Conservation (phyloP, 2,888 invertebrate genomes). For the Digitonthophagus gazella region DNA sequence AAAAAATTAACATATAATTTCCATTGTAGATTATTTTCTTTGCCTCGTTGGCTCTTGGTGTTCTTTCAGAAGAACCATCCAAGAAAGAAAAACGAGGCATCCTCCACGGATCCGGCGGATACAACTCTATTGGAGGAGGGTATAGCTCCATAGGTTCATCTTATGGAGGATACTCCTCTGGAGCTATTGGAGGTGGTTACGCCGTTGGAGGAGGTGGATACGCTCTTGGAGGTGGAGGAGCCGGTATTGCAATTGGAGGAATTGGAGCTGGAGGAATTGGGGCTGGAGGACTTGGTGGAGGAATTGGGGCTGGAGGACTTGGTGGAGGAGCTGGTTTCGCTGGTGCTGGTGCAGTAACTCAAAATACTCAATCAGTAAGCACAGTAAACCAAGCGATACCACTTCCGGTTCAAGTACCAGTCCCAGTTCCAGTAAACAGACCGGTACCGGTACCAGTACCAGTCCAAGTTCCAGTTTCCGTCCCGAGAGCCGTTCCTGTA, state of each 20-base stretch:
- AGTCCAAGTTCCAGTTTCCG: conserved; percentile 37
- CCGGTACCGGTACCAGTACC: conserved; percentile 38
- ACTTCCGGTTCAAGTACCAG: conserved; percentile 36
- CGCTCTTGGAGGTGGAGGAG: conserved; percentile 29
- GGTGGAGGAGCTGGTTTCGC: conserved; percentile 13
- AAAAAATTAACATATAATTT: not conserved
- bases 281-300: conserved; percentile 28
- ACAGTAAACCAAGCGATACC: conserved; percentile 39
- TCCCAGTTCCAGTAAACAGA: conserved; percentile 36
- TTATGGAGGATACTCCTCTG: conserved; percentile 19
- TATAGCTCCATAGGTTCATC: conserved; percentile 28
- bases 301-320: conserved; percentile 22
- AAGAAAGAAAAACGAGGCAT: conserved; percentile 34
- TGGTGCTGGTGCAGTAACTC: conserved; percentile 21
- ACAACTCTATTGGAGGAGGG: conserved; percentile 33
- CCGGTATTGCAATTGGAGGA: conserved; percentile 31
- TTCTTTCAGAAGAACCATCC: conserved; percentile 25
- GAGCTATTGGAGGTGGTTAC: conserved; percentile 7
- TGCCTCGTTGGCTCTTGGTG: conserved; percentile 29
- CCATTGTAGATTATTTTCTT: conserved; percentile 21
- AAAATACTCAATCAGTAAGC: conserved; percentile 33
- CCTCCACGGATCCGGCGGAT: conserved; percentile 28
- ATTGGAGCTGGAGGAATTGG: conserved; percentile 28
- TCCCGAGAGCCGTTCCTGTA: conserved; percentile 37
- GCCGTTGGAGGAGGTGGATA: conserved; percentile 19